Evolutionary conservation across 2,888 invertebrate genomes (phyloP).

Genomic region (Cataglyphis rosenhaueri): DNA sequence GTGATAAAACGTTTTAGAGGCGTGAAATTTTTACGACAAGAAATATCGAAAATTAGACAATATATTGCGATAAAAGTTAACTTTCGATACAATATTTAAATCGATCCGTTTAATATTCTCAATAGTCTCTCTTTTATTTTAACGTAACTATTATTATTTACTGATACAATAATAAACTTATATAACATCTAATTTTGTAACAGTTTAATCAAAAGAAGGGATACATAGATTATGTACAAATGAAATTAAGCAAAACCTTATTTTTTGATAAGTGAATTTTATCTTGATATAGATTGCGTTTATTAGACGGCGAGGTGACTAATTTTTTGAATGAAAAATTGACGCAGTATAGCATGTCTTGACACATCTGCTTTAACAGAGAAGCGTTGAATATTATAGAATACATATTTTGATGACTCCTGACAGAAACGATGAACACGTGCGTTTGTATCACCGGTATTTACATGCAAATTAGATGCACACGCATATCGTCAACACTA

Average conservation of each 20-base stretch:
- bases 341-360: not conserved
- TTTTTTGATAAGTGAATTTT: not conserved
- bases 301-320: not conserved
- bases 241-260: not conserved
- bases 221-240: not conserved
- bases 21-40: not conserved
- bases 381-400: not conserved
- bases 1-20: slow-evolving; percentile 2
- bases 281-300: not conserved
- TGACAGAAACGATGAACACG: not conserved
- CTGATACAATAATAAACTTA: not conserved
- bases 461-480: slow-evolving; percentile 38
- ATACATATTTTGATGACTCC: not conserved
- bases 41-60: not conserved
- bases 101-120: not conserved
- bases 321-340: not conserved
- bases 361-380: slow-evolving; percentile 18
- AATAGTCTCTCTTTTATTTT: not conserved
- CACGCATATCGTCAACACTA: not conserved
- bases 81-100: not conserved
- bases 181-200: not conserved
- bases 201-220: not conserved
- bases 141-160: not conserved
- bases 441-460: not conserved
- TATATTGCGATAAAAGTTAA: not conserved